Evolutionary conservation across 2,888 invertebrate species (phyloP), one percentile per base, ranked within the genome.

Genomic region (Netelia inedita): DNA sequence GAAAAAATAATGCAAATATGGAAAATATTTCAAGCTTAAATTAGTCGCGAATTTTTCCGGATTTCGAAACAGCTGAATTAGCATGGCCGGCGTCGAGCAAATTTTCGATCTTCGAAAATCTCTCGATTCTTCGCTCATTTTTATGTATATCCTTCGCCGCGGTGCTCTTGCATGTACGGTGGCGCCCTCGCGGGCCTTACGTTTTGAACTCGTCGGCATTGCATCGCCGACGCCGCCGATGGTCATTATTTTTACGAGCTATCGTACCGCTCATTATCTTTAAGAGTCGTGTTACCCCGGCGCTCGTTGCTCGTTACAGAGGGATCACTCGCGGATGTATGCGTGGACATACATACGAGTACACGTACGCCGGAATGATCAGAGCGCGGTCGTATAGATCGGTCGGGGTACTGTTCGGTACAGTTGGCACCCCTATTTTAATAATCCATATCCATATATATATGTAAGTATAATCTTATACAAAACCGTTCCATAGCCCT

Each of bases 181-280:
- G 71, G 41, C 43, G 46, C 46, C 46, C 46, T 46, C 46, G 46
- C 14, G 46, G 46, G 46, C 46, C 35, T 6, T 35, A 35, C 35
- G 35, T 35, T 46, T 14, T 46, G 11, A 14, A 46, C 63, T n/a
- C 83, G 69, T 78, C 83, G 72, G 71, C 81, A 43, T 83, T 79
- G 76, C 79, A 82, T 71, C 65, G 65, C 74, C 84, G 87, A 14
- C 35, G 53, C 86, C 86, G 86, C 87, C 91, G 89, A 91, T 91
- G 91, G 91, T 92, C 91, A 92, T 92, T 92, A 92, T 90, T 90
- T 92, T 92, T 92, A 92, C 92, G 92, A 92, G 91, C 92, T 89
- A 92, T 92, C 92, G 89, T 89, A 89, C 89, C 91, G 89, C 92
- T 92, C 92, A 90, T 91, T 91, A 91, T 91, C 90, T 91, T 91